These are phyloP conservation scores for Bombus soroeensis DNA, from an alignment of 1,140 invertebrate species.

Conservation along the genomic window DNA sequence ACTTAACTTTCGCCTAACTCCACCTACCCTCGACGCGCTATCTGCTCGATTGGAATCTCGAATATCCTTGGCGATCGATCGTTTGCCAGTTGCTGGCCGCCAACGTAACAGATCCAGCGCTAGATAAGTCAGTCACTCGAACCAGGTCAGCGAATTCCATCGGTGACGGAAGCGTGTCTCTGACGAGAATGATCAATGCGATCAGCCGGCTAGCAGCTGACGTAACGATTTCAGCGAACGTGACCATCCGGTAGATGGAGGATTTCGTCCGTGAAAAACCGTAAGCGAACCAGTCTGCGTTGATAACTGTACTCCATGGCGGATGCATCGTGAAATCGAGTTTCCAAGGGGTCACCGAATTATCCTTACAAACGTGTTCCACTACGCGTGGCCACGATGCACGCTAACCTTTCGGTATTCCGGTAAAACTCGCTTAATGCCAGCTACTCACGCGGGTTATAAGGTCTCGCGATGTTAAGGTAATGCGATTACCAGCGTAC, in stretches of 20 bases:
- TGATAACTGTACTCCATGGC: too few relatives aligned
- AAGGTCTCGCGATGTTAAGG: background rate
- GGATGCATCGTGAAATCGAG: constrained; percentile 15
- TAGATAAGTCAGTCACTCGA: constrained; percentile 7
- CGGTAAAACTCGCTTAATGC: constrained; percentile 2
- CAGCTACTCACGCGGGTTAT: background rate
- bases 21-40: background rate
- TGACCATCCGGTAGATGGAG: background rate
- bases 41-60: background rate
- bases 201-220: background rate
- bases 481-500: background rate
- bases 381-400: background rate
- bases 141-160: constrained; percentile 24
- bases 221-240: background rate
- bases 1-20: background rate
- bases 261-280: background rate
- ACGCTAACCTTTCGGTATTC: background rate
- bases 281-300: background rate
- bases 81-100: background rate
- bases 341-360: constrained; percentile 17
- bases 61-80: background rate
- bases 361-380: background rate
- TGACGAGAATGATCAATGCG: constrained; percentile 12
- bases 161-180: constrained; percentile 1
- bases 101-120: background rate